Base-by-base conservation (phyloP, 2,888 invertebrate species). In the Ashinkailepas kermadecensis region DNA sequence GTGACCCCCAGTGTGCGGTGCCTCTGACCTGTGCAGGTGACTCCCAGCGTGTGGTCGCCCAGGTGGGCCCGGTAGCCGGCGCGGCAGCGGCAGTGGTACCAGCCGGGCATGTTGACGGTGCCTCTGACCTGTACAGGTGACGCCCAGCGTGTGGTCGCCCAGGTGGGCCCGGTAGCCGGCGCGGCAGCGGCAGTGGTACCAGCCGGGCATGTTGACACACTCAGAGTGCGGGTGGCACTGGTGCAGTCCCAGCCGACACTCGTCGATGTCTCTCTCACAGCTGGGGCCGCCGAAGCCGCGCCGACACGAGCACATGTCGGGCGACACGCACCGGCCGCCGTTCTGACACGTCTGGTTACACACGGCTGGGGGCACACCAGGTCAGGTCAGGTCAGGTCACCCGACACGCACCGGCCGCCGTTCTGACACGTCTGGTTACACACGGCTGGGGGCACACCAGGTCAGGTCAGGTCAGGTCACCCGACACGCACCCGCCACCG, bases 251-350 rank as follows among this genome's bases (percentile, higher is more conserved):
- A 91, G 89, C 25, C 90, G 89, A 89, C 95, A 95, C 89, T 95
- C 96, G 89, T 96, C 94, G 86, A 94, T 90, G 89, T 95, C 96
- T 84, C 93, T 91, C 88, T 95, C 94, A 89, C 96, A 96, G 86
- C 92, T 92, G 85, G 90, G 89, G 83, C 96, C 95, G 81, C 91
- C 91, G 89, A 94, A 95, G 21, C 95, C 95, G 85, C 91, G 90
- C 80, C 93, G 91, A 88, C 96, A 96, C 83, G 91, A 89, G 88
- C 96, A 96, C 84, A 89, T 90, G 85, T 92, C 93, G 70, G 95
- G 95, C 81, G 91, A 91, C 81, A 91, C 90, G 88, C 96, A 95
- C 84, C 90, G 89, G 83, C 95, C 95, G 81, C 95, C 95, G 88
- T 95, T 95, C 86, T 93, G 89, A 87, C 96, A 96, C 1, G 92